Evolutionary conservation across 2,113 vertebrate species (phyloP).

Genomic region (Lamprologus callipterus): DNA sequence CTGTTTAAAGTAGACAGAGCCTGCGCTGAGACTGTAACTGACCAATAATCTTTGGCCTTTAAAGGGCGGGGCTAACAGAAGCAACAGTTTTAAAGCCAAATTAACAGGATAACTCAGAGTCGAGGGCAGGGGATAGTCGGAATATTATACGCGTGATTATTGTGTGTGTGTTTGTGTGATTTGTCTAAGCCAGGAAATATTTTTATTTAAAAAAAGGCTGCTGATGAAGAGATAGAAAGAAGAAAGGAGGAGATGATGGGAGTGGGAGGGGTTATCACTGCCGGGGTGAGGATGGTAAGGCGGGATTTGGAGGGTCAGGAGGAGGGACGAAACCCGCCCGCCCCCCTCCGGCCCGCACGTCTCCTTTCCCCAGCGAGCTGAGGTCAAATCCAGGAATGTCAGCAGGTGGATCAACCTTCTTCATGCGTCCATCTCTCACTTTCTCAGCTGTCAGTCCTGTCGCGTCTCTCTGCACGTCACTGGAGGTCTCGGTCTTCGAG

Average conservation of each 20-base stretch:
- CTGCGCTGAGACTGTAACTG: neutral
- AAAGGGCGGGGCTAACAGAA: neutral
- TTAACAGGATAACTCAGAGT: neutral
- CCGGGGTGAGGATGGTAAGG: neutral
- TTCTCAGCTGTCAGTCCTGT: neutral
- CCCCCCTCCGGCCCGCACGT: neutral
- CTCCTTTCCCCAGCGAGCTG: neutral
- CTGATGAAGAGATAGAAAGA: neutral
- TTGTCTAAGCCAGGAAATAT: neutral
- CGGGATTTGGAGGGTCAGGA: neutral
- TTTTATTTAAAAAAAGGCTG: neutral
- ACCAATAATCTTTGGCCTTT: constrained; percentile 57
- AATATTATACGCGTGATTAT: neutral
- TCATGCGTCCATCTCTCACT: neutral
- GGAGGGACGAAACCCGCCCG: constrained; percentile 24
- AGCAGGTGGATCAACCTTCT: constrained; percentile 40
- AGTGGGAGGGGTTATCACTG: constrained; percentile 1
- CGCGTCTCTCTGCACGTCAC: constrained; percentile 58
- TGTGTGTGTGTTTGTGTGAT: neutral
- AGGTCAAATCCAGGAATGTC: constrained; percentile 68
- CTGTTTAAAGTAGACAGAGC: neutral
- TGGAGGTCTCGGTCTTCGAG: constrained; percentile 90
- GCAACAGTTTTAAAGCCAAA: constrained; percentile 14
- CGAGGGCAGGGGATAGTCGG: neutral
- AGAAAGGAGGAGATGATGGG: neutral